Base-by-base conservation (phyloP, 2,113 vertebrate species). In the Hippocampus mohnikei region DNA sequence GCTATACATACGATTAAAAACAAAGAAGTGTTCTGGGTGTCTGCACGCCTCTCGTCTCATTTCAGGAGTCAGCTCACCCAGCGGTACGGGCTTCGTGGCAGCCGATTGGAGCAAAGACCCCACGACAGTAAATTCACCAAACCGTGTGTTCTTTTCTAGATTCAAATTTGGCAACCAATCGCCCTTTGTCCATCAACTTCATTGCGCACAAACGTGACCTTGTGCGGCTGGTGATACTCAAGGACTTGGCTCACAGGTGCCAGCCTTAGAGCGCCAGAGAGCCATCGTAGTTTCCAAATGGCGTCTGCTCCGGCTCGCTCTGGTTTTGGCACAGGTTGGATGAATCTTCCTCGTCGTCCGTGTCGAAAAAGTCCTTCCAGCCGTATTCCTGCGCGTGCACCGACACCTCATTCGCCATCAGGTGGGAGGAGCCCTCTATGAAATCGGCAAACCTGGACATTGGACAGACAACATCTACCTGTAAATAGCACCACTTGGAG, bases 371-470 rank as follows among this genome's bases (percentile, higher is more conserved):
- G 59, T 95, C 84, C 29, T 93, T 89, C 0, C 88, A 95, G 13
- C 94, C 93, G 0, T 95, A 98, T 52, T 98, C 95, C 77, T 90
- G 94, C 15, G 94, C 94, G 0, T 99, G 95, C 46, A 93, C 85
- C 0, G 93, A 95, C 65, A 92, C 91, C 78, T 99, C 97, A 0
- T 85, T 90, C 11, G 92, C 80, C 70, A 93, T 93, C 74, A 99
- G 76, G 16, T 99, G 97, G 12, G 84, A 92, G 16, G 94, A 94
- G 0, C 96, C 97, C 76, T 94, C 93, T 6, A 98, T 81, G 53
- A 98, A 99, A 56, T 97, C 96, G 27, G 96, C 97, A 89, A 98
- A 98, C 90, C 97, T 99, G 87, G 33, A 50, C 12, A 68, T 67
- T 20, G 67, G 5, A 48, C 69, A 40, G 21, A 74, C 3, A 25